A percentile compares a stretch with the other conserved stretches of the same genome.
Evolutionary conservation across 2,888 invertebrate genomes (phyloP).

Genomic region (Hypena proboscidalis): DNA sequence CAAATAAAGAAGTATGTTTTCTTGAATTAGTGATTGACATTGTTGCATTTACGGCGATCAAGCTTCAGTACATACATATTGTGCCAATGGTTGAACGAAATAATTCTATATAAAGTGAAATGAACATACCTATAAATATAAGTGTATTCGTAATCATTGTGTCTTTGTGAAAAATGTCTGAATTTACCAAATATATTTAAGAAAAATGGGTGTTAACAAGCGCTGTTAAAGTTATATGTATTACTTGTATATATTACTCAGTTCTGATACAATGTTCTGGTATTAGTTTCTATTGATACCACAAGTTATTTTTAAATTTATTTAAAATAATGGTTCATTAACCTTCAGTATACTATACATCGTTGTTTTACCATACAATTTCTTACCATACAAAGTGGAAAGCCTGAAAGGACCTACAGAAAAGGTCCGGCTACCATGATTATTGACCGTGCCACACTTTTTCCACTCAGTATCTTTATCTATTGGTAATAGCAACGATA

Average conservation of each 20-base stretch:
- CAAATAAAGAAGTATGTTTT: no score
- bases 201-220: slow-evolving; percentile 30
- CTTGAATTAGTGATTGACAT: no score
- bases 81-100: slow-evolving; percentile 41
- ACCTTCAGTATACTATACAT: no score
- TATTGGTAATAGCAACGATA: no score
- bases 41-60: no score
- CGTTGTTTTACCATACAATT: no score
- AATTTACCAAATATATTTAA: slow-evolving; percentile 43
- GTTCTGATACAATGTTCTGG: slow-evolving; percentile 14
- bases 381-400: no score
- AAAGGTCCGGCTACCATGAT: no score
- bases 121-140: slow-evolving; percentile 31
- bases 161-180: slow-evolving; percentile 48
- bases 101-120: slow-evolving; percentile 23
- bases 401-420: no score
- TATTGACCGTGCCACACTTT: no score
- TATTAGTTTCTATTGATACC: slow-evolving; percentile 5
- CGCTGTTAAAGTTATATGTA: slow-evolving; percentile 31
- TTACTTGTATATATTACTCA: slow-evolving; percentile 19
- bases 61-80: no score
- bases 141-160: slow-evolving; percentile 43
- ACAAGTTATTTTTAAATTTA: slow-evolving; percentile 14
- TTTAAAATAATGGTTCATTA: slow-evolving; percentile 18
- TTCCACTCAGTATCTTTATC: no score